Percentiles rank a stretch among this genome's conserved stretches.
Evolutionary conservation across 2,797 vertebrate genomes (phyloP).

Genomic region (Botia kubotai): DNA sequence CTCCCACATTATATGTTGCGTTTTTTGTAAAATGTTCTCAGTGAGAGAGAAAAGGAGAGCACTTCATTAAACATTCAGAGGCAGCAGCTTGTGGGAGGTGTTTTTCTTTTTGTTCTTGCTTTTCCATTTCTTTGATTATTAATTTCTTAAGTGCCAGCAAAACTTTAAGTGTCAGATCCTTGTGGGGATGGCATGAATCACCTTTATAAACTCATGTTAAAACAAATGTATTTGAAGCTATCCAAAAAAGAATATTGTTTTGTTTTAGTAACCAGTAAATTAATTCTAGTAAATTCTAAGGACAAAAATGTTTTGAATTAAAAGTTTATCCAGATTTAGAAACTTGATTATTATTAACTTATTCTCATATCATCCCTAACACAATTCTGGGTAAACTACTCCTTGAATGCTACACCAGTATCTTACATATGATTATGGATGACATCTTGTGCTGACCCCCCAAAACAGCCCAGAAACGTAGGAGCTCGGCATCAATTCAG

Average conservation of each 20-base stretch:
- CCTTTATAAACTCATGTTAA: conserved; percentile 20
- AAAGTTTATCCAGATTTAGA: no score
- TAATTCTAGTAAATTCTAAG: not conserved
- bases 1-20: conserved; percentile 63
- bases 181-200: conserved; percentile 51
- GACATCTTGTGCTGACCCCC: not conserved
- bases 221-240: not conserved
- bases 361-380: no score
- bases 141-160: conserved; percentile 57
- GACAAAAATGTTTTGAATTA: not conserved
- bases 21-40: conserved; percentile 61
- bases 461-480: conserved; percentile 17
- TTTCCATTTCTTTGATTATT: conserved; percentile 57
- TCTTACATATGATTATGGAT: not conserved
- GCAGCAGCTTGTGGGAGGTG: conserved; percentile 60
- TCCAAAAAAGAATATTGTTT: not conserved
- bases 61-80: conserved; percentile 55
- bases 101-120: conserved; percentile 50
- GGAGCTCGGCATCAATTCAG: conserved; percentile 44
- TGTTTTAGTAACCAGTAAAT: no score
- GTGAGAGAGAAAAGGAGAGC: conserved; percentile 46
- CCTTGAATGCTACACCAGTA: not conserved
- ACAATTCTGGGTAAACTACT: no score
- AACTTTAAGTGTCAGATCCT: conserved; percentile 61
- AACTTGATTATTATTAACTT: no score